Evolutionary conservation across 2,888 invertebrate species (phyloP).

Genomic region (Incurvaria masculella): DNA sequence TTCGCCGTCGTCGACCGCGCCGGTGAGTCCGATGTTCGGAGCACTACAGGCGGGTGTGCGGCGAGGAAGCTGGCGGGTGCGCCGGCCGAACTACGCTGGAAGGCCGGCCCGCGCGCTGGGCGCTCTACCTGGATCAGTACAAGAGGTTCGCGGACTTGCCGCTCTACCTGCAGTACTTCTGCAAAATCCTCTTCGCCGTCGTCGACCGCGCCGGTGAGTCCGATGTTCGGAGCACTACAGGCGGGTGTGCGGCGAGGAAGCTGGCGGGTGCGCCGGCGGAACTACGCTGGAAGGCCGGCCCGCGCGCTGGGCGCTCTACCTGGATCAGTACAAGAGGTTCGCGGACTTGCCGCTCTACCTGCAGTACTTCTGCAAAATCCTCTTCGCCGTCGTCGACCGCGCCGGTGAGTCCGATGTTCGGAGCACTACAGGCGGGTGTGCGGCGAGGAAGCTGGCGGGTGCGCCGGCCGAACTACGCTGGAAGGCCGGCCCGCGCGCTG

Average conservation of each 20-base stretch:
- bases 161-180: conserved; percentile 70
- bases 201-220: conserved; percentile 64
- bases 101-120: conserved; percentile 70
- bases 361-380: conserved; percentile 68
- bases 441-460: conserved; percentile 43
- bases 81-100: conserved; percentile 58
- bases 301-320: conserved; percentile 59
- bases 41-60: conserved; percentile 26
- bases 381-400: conserved; percentile 68
- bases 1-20: conserved; percentile 68
- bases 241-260: conserved; percentile 40
- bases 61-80: conserved; percentile 42
- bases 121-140: conserved; percentile 36
- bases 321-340: conserved; percentile 44
- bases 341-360: conserved; percentile 69
- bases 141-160: conserved; percentile 62
- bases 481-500: conserved; percentile 71
- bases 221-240: background rate
- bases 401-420: conserved; percentile 47
- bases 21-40: conserved; percentile 39
- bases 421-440: conserved; percentile 24
- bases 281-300: conserved; percentile 68
- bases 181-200: conserved; percentile 68
- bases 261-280: conserved; percentile 43
- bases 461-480: conserved; percentile 52